These are phyloP conservation scores for Caenorhabditis remanei DNA, from an alignment of 1,140 invertebrate species.

Conservation along the genomic window DNA sequence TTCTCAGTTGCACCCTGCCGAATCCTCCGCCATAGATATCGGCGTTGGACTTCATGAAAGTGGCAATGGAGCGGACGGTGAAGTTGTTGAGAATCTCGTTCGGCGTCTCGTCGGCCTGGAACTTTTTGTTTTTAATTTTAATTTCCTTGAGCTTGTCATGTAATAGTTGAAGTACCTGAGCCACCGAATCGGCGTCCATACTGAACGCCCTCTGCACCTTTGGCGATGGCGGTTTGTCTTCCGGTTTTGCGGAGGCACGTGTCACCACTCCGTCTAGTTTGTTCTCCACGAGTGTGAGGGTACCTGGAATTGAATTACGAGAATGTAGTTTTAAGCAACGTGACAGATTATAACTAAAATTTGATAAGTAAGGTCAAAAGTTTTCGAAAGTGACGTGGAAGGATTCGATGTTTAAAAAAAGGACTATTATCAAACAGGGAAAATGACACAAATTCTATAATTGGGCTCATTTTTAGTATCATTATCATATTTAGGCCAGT, in stretches of 20 bases:
- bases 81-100: constrained; percentile 63
- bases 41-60: constrained; percentile 59
- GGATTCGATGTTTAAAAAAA: no score
- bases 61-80: constrained; percentile 60
- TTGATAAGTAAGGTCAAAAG: no score
- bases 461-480: no score
- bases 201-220: constrained; percentile 3
- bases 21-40: constrained; percentile 64
- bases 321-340: neutral
- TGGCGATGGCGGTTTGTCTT: neutral
- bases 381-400: no score
- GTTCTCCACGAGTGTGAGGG: constrained; percentile 51
- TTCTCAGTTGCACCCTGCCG: constrained; percentile 62
- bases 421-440: no score
- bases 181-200: constrained; percentile 4
- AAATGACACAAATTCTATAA: no score
- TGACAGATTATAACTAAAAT: no score
- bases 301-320: constrained; percentile 25
- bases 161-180: neutral
- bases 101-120: constrained; percentile 19
- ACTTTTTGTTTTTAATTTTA: no score
- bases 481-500: no score
- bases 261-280: constrained; percentile 37
- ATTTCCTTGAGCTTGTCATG: no score
- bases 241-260: constrained; percentile 2